Percentiles rank a stretch among this genome's conserved stretches.
phyloP scores from a whole-genome alignment of 37 sponge, comb jelly and placozoan species.

The Ephydatia muelleri region DNA sequence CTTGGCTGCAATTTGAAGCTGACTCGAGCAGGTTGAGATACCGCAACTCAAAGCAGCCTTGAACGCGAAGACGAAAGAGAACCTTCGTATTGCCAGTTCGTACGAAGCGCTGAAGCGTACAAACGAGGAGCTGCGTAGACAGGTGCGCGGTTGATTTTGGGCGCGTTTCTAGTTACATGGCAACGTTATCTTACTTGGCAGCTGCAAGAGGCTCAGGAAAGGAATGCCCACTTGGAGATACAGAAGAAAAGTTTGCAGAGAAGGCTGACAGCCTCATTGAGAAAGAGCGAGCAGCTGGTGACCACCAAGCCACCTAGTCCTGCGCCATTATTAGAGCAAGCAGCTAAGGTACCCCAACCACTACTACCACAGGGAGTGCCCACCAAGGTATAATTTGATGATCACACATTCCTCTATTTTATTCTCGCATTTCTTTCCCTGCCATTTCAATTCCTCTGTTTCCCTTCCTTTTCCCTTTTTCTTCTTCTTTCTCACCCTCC shows the following conservation, averaged over 20 bases:
- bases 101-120: constrained; percentile 31
- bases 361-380: background rate
- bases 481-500: background rate
- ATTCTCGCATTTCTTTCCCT: too few species aligned
- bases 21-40: constrained; percentile 3
- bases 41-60: constrained; percentile 7
- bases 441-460: background rate
- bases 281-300: background rate
- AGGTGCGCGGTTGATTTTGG: constrained; percentile 10
- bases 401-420: background rate
- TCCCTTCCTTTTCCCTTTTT: background rate
- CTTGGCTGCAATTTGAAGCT: background rate
- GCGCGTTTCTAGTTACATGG: too few species aligned
- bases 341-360: background rate
- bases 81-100: constrained; percentile 23
- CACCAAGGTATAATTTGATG: background rate
- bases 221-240: constrained; percentile 7
- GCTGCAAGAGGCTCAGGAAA: constrained; percentile 10
- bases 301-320: background rate
- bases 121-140: constrained; percentile 22
- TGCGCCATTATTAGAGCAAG: background rate
- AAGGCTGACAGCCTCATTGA: constrained; percentile 3
- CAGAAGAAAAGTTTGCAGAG: constrained; percentile 22
- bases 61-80: constrained; percentile 40
- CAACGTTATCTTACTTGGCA: background rate